Conservation (phyloP, 2,797 vertebrate genomes). For the Cygnus olor region DNA sequence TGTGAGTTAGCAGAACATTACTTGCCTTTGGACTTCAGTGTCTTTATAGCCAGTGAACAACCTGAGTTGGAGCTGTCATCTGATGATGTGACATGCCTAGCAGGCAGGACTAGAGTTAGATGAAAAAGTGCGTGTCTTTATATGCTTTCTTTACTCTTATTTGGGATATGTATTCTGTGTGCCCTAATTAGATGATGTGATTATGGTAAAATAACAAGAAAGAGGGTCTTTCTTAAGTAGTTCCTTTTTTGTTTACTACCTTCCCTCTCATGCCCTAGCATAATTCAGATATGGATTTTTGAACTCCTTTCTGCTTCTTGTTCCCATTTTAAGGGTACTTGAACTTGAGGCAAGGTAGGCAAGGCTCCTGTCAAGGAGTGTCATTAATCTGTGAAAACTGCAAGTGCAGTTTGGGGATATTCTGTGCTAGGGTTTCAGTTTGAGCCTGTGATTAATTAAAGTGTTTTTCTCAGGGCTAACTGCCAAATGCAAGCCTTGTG, state of each 20-base stretch:
- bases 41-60: not conserved
- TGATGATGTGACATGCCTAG: not conserved
- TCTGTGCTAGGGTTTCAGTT: not conserved
- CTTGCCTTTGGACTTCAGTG: not conserved
- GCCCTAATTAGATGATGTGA: not conserved
- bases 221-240: not conserved
- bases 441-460: not conserved
- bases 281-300: not conserved
- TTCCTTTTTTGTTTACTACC: not conserved
- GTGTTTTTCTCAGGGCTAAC: not conserved
- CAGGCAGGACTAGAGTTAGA: not conserved
- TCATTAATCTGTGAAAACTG: not conserved
- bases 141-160: not conserved
- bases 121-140: not conserved
- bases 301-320: not conserved
- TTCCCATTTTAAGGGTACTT: not conserved
- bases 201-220: not conserved
- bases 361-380: not conserved
- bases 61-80: not conserved
- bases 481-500: accelerated
- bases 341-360: not conserved
- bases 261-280: not conserved
- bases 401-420: not conserved
- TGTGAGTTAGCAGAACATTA: not conserved
- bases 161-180: not conserved